Evolutionary conservation across 2,113 vertebrate species (phyloP), one percentile per base, ranked within the genome.

Genomic region (Pachypanchax playfairii): DNA sequence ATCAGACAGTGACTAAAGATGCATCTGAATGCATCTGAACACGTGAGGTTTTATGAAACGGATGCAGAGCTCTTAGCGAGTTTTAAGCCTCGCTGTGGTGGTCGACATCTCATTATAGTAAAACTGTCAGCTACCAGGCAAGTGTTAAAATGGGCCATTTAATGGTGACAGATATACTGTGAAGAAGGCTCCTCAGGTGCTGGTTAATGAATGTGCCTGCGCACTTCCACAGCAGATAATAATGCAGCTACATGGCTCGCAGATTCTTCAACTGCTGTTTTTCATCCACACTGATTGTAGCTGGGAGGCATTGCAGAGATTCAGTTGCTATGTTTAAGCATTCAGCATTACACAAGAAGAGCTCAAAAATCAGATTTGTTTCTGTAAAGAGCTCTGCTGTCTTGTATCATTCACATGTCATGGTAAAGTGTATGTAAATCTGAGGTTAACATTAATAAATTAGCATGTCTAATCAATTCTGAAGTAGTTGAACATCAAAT

Each of bases 191-290:
- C 47, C 38, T 51, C 18, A 39, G 20, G 64, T 56, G 38, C 24
- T 73, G 41, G 15, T 41, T 60, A 60, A 54, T 49, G 15, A 59
- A 14, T 1, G 0, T 13, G 3, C 41, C 12, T 22, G 5, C 47
- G 38, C n/a, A 12, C 18, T 42, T 24, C n/a, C 47, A 44, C 8
- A 56, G 49, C 49, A 49, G n/a, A 53, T 50, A 65, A 54, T 49
- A 55, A 47, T 55, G 59, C 29, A 46, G 20, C 47, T 63, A 24
- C 35, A 43, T 36, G 48, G 0, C 47, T 70, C 54, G 46, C 35
- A 14, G n/a, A 48, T 53, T 53, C 33, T 17, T 14, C 43, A 42
- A 38, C 24, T 43, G 36, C 33, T 52, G 22, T 43, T 70, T 65
- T 39, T 21, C 9, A 59, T 53, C 28, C 35, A 3, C 11, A 3